These are phyloP conservation scores for Chloroclystis v-ata DNA, from an alignment of 2,888 invertebrate genomes.

Conservation along the genomic window DNA sequence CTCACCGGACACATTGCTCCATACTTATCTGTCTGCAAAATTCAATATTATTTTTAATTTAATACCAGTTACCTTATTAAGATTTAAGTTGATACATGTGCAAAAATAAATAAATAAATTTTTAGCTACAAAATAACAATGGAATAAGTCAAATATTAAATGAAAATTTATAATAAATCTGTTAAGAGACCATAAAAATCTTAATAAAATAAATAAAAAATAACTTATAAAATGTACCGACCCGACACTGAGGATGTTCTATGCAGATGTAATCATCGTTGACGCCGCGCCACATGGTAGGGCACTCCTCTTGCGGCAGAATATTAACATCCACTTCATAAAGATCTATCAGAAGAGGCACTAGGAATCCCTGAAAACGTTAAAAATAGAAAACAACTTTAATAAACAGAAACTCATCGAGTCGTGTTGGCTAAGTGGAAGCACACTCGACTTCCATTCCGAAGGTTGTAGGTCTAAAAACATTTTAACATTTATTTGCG, in stretches of 20 bases:
- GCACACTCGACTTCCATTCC: too few relatives aligned
- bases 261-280: slow-evolving; percentile 54
- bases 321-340: slow-evolving; percentile 42
- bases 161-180: too few relatives aligned
- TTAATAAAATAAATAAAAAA: too few relatives aligned
- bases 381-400: neutral
- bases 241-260: slow-evolving; percentile 53
- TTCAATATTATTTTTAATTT: slow-evolving; percentile 4
- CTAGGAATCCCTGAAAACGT: slow-evolving; percentile 53
- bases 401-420: neutral
- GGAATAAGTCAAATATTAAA: too few relatives aligned
- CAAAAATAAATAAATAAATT: too few relatives aligned
- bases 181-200: too few relatives aligned
- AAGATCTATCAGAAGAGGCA: slow-evolving; percentile 56
- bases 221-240: slow-evolving; percentile 19
- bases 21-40: slow-evolving; percentile 52
- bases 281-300: slow-evolving; percentile 47
- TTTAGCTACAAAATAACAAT: too few relatives aligned
- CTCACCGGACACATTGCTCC: slow-evolving; percentile 67
- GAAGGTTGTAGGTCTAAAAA: too few relatives aligned
- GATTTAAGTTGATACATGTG: too few relatives aligned
- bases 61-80: neutral
- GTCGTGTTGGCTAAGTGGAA: too few relatives aligned
- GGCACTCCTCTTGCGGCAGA: slow-evolving; percentile 43
- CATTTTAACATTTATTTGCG: too few relatives aligned